Base-by-base conservation (phyloP, 92 coral and sea anemone genomes). In the Anthopleura xanthogrammica region DNA sequence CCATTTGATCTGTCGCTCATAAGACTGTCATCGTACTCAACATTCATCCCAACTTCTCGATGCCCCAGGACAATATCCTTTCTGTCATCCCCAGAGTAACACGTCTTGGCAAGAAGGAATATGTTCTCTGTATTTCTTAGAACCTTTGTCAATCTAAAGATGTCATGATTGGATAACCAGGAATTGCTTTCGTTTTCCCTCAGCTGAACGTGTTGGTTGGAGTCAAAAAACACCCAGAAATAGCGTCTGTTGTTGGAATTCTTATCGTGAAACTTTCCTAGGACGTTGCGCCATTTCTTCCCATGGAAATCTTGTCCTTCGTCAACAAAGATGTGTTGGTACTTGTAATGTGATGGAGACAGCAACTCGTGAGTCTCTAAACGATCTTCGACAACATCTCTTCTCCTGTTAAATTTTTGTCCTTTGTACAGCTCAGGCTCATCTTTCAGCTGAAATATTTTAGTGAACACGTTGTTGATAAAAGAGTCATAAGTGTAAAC, bases 281-380 rank as follows among this genome's bases (percentile, higher is more conserved):
- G 57, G 29, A 87, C 55, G 3, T 42, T 57, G 60, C 65, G 82
- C 89, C 91, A 87, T 22, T 22, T 60, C 14, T 14, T 50, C 0
- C 86, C 86, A 82, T 22, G 79, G 43, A 90, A 64, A 39, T 90
- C 91, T n/a, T 90, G 91, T 16, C 91, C 82, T 52, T 90, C 93
- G 60, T 90, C 93, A n/a, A 90, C 87, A 78, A 90, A 90, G 8
- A 90, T 87, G 58, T 90, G 93, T 17, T 90, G 86, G 76, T 77
- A 90, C 52, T 60, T 76, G 2, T 12, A 7, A n/a, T n/a, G n/a
- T 2, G 5, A 2, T n/a, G 50, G 50, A 4, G 58, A 22, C 16
- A 11, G 52, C 57, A 9, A 16, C 6, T 64, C 10, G 24, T 64
- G 71, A 41, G 3, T 14, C 23, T 12, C 1, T 58, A 41, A 46